Evolutionary conservation across 2,797 vertebrate genomes (phyloP), one percentile per base, ranked within the genome.

Genomic region (Lithobates pipiens): DNA sequence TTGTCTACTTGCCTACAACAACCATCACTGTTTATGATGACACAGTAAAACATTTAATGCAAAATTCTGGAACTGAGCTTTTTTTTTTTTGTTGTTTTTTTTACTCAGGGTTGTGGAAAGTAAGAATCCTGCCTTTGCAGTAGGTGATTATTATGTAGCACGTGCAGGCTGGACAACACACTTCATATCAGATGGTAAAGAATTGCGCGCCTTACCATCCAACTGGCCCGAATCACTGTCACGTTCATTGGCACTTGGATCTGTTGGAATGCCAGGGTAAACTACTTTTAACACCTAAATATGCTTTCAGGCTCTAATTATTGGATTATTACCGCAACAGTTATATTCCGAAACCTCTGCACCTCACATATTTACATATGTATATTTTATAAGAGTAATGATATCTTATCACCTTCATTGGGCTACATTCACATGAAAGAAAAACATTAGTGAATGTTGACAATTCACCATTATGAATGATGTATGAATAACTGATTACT

Each of bases 221-320:
- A 90, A 57, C 0, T 99, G 98, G 98, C 97, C 97, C 0, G 88
- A 94, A 36, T 94, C 95, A 0, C 77, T 98, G 71, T 91, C 97
- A 0, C 75, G 73, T 85, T 99, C 97, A 54, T 89, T 97, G 89
- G 95, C 96, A 79, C 91, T 99, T 85, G 98, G 98, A 8, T 85
- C 90, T 1, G 32, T 98, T 57, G 97, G 97, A 86, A 97, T 99
- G 97, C 93, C 98, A 0, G 97, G 97, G 97, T 99, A 89, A 95
- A 92, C 91, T 10, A 74, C 5, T 5, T 44, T 44, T 11, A 10
- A 44, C 10, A 6, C 10, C 10, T 44, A 44, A 44, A 42, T 10
- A 42, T 42, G 39, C 39, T 42, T 42, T 42, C 3, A 10, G 39
- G 39, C 39, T 42, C 39, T 42, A 42, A 42, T 9, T 42, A 42